A percentile compares a stretch with the other conserved stretches of the same genome.
Evolutionary conservation across 2,888 invertebrate species (phyloP).

Genomic region (Tetranychus piercei): DNA sequence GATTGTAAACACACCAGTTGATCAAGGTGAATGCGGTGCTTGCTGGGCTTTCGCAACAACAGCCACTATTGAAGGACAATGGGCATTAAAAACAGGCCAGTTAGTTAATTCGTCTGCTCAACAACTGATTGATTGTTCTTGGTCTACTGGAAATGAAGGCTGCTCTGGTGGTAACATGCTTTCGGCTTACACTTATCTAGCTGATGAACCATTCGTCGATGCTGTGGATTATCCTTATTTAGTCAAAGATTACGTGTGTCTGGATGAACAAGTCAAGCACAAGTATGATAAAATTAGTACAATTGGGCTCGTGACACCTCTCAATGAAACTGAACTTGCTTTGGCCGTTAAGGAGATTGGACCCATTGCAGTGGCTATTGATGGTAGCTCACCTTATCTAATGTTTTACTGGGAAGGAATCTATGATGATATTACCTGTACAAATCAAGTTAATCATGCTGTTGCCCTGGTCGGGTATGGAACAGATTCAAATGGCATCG

Average conservation of each 20-base stretch:
- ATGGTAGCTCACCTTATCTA: constrained; percentile 40
- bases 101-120: constrained; percentile 73
- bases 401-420: constrained; percentile 35
- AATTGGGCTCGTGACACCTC: constrained; percentile 47
- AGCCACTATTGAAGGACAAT: constrained; percentile 40
- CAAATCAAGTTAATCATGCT: constrained; percentile 55
- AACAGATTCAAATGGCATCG: constrained; percentile 31
- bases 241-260: constrained; percentile 18
- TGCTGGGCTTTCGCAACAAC: constrained; percentile 43
- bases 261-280: constrained; percentile 36
- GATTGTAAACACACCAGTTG: constrained; percentile 66
- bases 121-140: constrained; percentile 72
- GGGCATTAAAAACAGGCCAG: constrained; percentile 54
- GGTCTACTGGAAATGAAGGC: constrained; percentile 54
- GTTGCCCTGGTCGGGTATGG: constrained; percentile 66
- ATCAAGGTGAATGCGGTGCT: constrained; percentile 37
- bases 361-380: constrained; percentile 69
- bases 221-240: constrained; percentile 30
- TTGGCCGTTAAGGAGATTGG: constrained; percentile 51
- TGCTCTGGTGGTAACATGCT: constrained; percentile 54
- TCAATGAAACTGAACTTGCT: constrained; percentile 49
- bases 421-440: constrained; percentile 41
- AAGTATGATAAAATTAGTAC: constrained; percentile 62
- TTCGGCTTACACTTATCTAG: constrained; percentile 39
- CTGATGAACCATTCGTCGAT: constrained; percentile 45